Evolutionary conservation across 2,888 invertebrate species (phyloP), one percentile per base, ranked within the genome.

Genomic region (Temnothorax rugatulus): DNA sequence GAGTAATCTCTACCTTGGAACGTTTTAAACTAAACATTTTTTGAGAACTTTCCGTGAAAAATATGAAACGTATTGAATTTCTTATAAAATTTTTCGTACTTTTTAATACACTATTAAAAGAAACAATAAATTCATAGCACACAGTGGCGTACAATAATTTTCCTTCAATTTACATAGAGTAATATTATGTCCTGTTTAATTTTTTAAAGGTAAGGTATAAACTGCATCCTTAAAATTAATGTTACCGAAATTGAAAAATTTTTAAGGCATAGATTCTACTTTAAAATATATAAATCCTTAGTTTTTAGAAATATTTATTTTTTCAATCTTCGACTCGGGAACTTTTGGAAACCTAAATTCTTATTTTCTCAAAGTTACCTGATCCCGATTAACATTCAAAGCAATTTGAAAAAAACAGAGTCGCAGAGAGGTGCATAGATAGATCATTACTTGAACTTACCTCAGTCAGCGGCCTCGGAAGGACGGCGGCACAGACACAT

Each of bases 361-460:
- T 57, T 41, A 63, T 50, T 18, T 41, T 68, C 50, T 79, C n/a
- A 29, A 69, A 34, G 59, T 44, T 25, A 68, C 21, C 34, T 41
- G 11, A 15, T 38, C 4, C 47, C 34, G 13, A 79, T 21, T 68
- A 25, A 66, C n/a, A 68, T 13, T 44, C 15, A 11, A 68, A 57
- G 34, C 44, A 50, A 66, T 13, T 76, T 18, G 15, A n/a, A 7
- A 47, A 29, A 57, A 64, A 34, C 9, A 9, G 13, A n/a, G 4
- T 54, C 9, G 13, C 11, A 8, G 15, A 7, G 15, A 66, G 8
- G 18, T 34, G 34, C 21, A 47, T n/a, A 50, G 21, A 44, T 38
- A 18, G 4, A 66, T 63, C 47, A 41, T 88, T 83, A 84, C 81
- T 83, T 83, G 29, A 90, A 93, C 93, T 93, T 93, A 93, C 94